Evolutionary conservation across 2,113 vertebrate species (phyloP).

Genomic region (Petaurus breviceps): DNA sequence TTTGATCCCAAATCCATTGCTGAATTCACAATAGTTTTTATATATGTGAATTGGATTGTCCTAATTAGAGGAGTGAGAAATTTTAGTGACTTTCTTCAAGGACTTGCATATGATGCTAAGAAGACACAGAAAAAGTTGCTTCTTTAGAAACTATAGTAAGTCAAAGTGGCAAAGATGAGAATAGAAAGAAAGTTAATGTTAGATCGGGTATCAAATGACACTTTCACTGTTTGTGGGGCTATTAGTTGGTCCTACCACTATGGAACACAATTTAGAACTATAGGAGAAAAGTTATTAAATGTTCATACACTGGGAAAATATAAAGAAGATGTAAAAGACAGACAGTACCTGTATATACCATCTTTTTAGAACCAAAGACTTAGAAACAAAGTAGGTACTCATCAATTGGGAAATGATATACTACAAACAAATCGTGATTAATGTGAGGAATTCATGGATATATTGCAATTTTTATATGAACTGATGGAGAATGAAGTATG

Average conservation of each 20-base stretch:
- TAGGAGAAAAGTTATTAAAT: neutral
- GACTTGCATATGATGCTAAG: neutral
- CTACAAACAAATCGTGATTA: neutral
- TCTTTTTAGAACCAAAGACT: neutral
- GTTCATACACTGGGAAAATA: neutral
- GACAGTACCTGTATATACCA: neutral
- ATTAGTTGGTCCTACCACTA: neutral
- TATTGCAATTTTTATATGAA: neutral
- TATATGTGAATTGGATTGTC: neutral
- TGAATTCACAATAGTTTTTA: neutral
- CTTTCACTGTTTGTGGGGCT: neutral
- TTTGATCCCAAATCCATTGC: neutral
- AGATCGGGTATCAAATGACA: neutral
- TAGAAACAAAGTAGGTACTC: neutral
- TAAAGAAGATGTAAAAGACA: neutral
- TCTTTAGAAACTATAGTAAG: neutral
- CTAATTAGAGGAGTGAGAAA: neutral
- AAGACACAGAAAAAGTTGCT: neutral
- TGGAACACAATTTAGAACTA: neutral
- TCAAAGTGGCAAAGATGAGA: neutral
- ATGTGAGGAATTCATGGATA: neutral
- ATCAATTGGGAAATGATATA: no score
- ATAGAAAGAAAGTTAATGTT: neutral
- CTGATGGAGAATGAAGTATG: neutral
- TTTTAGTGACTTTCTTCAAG: neutral